Percentiles rank a stretch among this genome's conserved stretches.
These are phyloP conservation scores for Alca torda DNA, from an alignment of 2,797 vertebrate species.

Conservation along the genomic window DNA sequence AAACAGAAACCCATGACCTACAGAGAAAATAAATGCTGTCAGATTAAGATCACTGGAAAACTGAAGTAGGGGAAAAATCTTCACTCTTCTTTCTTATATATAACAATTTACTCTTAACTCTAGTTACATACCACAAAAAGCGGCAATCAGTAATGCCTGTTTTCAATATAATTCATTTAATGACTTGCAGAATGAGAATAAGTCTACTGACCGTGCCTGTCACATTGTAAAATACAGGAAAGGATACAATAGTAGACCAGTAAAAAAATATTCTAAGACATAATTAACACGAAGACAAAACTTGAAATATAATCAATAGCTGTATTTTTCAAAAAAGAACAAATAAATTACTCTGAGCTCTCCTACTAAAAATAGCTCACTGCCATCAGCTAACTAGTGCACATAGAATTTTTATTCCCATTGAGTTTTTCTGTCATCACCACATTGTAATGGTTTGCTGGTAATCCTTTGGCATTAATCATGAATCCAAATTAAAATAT, in stretches of 20 bases:
- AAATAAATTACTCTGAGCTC: slow-evolving; percentile 62
- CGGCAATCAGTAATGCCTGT: slow-evolving; percentile 6
- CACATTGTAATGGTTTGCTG: slow-evolving; percentile 68
- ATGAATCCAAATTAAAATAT: slow-evolving; percentile 77
- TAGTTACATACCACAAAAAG: slow-evolving; percentile 22
- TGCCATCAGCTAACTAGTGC: slow-evolving; percentile 65
- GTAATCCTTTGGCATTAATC: slow-evolving; percentile 76
- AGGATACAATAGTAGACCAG: not conserved
- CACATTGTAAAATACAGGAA: slow-evolving; percentile 6
- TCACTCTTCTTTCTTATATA: not conserved
- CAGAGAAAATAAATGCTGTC: not conserved
- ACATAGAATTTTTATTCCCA: slow-evolving; percentile 66
- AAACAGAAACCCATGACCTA: not conserved
- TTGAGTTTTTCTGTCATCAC: slow-evolving; percentile 73
- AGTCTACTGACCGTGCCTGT: not conserved
- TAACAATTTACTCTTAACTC: not conserved
- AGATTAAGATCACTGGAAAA: not conserved
- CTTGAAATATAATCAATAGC: slow-evolving; percentile 67
- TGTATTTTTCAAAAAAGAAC: slow-evolving; percentile 49
- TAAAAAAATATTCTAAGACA: slow-evolving; percentile 49
- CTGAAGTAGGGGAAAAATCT: not conserved
- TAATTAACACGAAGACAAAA: slow-evolving; percentile 51
- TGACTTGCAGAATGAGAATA: slow-evolving; percentile 27
- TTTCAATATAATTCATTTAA: slow-evolving; percentile 52
- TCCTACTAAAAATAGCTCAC: slow-evolving; percentile 72